phyloP scores from a whole-genome alignment of 35 echinoderm and acorn worm species.

The Ptychodera flava region DNA sequence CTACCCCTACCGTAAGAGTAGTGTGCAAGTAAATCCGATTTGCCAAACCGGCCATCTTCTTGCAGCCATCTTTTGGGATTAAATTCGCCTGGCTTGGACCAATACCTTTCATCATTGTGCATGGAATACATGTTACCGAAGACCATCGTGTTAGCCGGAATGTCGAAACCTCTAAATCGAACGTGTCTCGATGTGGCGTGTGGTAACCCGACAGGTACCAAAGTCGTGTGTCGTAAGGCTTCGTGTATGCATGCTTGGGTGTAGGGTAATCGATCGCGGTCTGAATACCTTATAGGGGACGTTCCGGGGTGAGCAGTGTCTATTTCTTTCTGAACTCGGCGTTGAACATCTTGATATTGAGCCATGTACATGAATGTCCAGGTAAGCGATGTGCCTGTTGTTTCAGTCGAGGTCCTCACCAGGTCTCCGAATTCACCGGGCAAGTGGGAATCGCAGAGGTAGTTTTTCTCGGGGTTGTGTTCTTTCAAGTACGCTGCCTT shows the following conservation, averaged over 20 bases:
- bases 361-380: background rate
- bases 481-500: background rate
- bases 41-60: slow-evolving; percentile 39
- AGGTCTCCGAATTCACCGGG: background rate
- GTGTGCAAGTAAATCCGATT: background rate
- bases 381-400: background rate
- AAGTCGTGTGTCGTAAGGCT: slow-evolving; percentile 74
- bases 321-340: background rate
- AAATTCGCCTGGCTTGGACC: slow-evolving; percentile 80
- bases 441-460: background rate
- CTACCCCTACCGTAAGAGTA: background rate
- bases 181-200: slow-evolving; percentile 89
- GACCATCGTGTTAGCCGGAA: slow-evolving; percentile 80
- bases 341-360: background rate
- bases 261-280: slow-evolving; percentile 35
- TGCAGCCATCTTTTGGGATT: slow-evolving; percentile 75
- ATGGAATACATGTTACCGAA: slow-evolving; percentile 95
- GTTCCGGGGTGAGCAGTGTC: background rate
- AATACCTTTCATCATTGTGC: slow-evolving; percentile 79
- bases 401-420: background rate
- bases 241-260: slow-evolving; percentile 91
- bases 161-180: slow-evolving; percentile 67
- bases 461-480: too few relatives aligned
- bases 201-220: slow-evolving; percentile 76
- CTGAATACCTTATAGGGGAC: background rate